Evolutionary conservation across 2,888 invertebrate species (phyloP).

Genomic region (Dastarcus helophoroides): DNA sequence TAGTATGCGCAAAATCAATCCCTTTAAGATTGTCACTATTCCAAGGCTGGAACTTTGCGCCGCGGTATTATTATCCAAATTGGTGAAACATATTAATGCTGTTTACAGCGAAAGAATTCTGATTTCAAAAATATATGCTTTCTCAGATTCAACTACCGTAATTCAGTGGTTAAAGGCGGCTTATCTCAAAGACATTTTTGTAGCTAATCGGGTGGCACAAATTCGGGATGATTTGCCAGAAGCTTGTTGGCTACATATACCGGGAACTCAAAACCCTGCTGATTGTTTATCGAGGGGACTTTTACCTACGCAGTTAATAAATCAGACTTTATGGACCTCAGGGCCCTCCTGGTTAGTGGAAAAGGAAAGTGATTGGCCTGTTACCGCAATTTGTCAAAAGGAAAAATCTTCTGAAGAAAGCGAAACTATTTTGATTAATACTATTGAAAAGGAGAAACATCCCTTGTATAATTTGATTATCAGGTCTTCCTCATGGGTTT

Average conservation of each 20-base stretch:
- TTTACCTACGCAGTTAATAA: neutral
- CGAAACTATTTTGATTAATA: too few relatives aligned
- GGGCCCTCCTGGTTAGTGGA: conserved; percentile 31
- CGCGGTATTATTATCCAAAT: neutral
- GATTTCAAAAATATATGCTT: conserved; percentile 1
- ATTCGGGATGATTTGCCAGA: neutral
- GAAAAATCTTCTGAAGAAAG: too few relatives aligned
- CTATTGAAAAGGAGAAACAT: too few relatives aligned
- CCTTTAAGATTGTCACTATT: conserved; percentile 1
- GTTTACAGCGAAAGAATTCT: neutral
- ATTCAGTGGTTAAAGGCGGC: neutral
- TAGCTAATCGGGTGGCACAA: neutral
- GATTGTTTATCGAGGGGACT: neutral
- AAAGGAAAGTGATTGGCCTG: conserved; percentile 55
- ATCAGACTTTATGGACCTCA: neutral
- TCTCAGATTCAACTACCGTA: neutral
- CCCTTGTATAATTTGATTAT: too few relatives aligned
- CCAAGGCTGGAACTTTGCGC: conserved; percentile 1
- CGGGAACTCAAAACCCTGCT: neutral
- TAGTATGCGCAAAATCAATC: neutral
- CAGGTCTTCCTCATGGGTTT: too few relatives aligned
- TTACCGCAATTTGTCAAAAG: too few relatives aligned
- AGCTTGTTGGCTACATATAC: neutral
- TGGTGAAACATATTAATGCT: neutral
- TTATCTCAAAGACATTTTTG: neutral